phyloP scores from a whole-genome alignment of 2,888 invertebrate genomes.

The Agrochola litura region DNA sequence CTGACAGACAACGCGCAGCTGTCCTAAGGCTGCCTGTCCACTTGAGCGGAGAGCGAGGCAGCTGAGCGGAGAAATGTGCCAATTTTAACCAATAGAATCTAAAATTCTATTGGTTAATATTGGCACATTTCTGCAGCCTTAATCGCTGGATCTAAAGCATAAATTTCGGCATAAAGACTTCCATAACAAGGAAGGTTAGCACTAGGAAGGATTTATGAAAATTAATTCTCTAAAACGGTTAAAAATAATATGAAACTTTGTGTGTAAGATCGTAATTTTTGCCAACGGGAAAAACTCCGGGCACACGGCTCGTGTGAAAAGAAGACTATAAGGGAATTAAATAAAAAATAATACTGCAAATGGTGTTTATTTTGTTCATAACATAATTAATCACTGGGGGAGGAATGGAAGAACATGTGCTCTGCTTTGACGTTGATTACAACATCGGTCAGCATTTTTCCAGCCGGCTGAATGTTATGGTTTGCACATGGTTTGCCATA shows the following conservation, averaged over 20 bases:
- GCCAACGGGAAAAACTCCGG: not conserved
- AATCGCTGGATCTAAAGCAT: not conserved
- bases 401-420: constrained; percentile 46
- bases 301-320: not conserved
- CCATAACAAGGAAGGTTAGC: too few species aligned
- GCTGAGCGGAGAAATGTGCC: too few species aligned
- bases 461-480: constrained; percentile 19
- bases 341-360: constrained; percentile 14
- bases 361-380: constrained; percentile 11
- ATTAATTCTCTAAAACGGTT: too few species aligned
- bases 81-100: too few species aligned
- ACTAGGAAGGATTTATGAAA: too few species aligned
- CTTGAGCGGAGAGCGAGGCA: too few species aligned
- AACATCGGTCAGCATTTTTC: constrained; percentile 29
- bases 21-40: too few species aligned
- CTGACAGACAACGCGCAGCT: too few species aligned
- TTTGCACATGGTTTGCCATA: constrained; percentile 47
- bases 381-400: constrained; percentile 3
- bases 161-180: not conserved
- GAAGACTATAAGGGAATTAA: not conserved
- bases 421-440: constrained; percentile 44
- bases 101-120: too few species aligned
- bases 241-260: not conserved
- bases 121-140: too few species aligned
- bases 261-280: not conserved